These are phyloP conservation scores for Tetranychus cinnabarinus DNA, from an alignment of 1,140 invertebrate species.

Conservation along the genomic window DNA sequence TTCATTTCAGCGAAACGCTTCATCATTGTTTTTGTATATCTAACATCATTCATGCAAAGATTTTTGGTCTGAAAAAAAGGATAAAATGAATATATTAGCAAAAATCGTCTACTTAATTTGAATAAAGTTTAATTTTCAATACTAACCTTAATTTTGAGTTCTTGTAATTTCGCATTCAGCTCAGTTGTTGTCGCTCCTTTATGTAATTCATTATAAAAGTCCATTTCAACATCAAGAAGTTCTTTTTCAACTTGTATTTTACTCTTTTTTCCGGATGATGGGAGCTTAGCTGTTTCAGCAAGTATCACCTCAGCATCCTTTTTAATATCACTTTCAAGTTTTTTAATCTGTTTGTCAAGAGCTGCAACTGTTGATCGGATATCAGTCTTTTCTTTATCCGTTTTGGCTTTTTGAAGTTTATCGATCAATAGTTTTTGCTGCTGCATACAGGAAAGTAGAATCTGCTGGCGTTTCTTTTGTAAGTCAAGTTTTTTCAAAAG, in stretches of 20 bases:
- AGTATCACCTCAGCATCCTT: not conserved
- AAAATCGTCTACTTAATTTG: not conserved
- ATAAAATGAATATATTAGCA: not conserved
- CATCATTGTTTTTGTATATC: not conserved
- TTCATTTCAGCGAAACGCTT: constrained; percentile 9
- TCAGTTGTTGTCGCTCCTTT: constrained; percentile 47
- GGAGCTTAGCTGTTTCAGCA: not conserved
- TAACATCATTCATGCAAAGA: constrained; percentile 16
- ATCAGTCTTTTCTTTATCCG: not conserved
- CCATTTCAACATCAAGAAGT: constrained; percentile 62
- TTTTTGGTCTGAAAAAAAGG: constrained; percentile 15
- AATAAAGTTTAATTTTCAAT: not conserved
- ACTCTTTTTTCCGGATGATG: not conserved
- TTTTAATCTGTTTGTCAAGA: not conserved
- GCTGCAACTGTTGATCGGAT: not conserved
- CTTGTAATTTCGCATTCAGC: constrained; percentile 40
- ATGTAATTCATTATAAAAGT: constrained; percentile 57
- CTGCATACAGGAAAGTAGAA: not conserved
- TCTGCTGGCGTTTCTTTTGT: constrained; percentile 2
- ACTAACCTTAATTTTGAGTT: constrained; percentile 38
- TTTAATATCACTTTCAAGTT: not conserved
- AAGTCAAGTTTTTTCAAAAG: not conserved
- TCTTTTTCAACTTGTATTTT: constrained; percentile 42
- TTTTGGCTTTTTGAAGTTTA: constrained; percentile 1
- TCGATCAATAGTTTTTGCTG: not conserved